These are phyloP conservation scores for Propsilocerus akamusi DNA, from an alignment of 1,140 invertebrate species.

Conservation along the genomic window DNA sequence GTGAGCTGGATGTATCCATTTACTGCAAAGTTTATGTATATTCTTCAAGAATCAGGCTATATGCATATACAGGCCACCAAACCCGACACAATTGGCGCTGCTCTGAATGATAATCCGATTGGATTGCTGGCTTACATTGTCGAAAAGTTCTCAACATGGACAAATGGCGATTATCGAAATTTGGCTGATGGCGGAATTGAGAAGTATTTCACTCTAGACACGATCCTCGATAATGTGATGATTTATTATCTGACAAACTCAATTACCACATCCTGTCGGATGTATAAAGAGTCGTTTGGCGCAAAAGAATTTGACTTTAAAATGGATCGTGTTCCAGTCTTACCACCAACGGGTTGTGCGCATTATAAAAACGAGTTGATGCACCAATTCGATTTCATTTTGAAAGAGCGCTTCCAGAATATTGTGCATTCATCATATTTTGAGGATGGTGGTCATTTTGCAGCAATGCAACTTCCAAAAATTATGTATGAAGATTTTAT, in stretches of 20 bases:
- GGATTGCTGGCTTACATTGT: constrained; percentile 66
- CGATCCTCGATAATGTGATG: constrained; percentile 76
- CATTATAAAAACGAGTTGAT: constrained; percentile 41
- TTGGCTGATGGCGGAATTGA: constrained; percentile 52
- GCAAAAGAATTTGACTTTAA: constrained; percentile 19
- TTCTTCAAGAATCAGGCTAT: constrained; percentile 60
- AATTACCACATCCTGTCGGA: constrained; percentile 53
- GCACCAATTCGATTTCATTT: constrained; percentile 33
- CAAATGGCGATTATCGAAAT: constrained; percentile 34
- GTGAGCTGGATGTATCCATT: constrained; percentile 41
- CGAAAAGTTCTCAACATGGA: constrained; percentile 70
- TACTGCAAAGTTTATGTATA: constrained; percentile 20
- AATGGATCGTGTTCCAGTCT: constrained; percentile 33
- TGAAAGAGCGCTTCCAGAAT: constrained; percentile 39
- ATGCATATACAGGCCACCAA: constrained; percentile 73
- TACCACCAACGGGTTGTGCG: constrained; percentile 42
- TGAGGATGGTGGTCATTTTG: constrained; percentile 64
- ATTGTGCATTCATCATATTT: constrained; percentile 39
- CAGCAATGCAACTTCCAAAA: constrained; percentile 58
- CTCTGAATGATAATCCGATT: constrained; percentile 42
- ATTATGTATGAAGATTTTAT: constrained; percentile 43
- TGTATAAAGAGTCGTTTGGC: constrained; percentile 49
- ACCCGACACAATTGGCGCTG: constrained; percentile 66
- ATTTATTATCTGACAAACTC: constrained; percentile 65
- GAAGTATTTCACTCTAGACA: constrained; percentile 39